These are phyloP conservation scores for Leucopsar rothschildi DNA, from an alignment of 2,113 vertebrate species.

Conservation along the genomic window DNA sequence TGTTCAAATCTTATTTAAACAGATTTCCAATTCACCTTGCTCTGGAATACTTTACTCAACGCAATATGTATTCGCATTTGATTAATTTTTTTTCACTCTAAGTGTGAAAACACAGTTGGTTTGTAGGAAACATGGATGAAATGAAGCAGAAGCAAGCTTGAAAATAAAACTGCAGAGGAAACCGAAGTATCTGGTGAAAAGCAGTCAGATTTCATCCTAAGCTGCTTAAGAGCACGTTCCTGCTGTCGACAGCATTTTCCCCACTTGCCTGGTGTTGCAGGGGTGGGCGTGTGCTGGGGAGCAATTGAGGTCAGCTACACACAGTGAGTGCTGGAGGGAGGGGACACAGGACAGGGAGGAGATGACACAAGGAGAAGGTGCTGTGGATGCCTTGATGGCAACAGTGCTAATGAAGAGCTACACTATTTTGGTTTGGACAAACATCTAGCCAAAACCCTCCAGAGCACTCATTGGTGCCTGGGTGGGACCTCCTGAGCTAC, in stretches of 20 bases:
- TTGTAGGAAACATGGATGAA: not conserved
- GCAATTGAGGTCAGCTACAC: not conserved
- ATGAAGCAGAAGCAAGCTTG: not conserved
- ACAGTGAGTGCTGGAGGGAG: accelerated
- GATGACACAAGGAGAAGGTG: not conserved
- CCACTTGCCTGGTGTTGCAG: accelerated
- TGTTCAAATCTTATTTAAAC: not conserved
- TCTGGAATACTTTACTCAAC: not conserved
- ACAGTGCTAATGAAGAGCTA: not conserved
- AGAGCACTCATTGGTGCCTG: accelerated
- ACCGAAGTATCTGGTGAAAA: not conserved
- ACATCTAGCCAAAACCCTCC: not conserved
- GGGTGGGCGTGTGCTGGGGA: not conserved
- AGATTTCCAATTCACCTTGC: not conserved
- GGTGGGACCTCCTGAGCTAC: not conserved
- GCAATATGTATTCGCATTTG: not conserved
- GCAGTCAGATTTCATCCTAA: not conserved
- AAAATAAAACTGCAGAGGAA: not conserved
- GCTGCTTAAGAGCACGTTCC: not conserved
- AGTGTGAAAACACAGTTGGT: not conserved
- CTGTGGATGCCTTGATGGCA: not conserved
- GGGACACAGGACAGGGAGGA: not conserved
- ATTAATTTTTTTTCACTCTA: not conserved
- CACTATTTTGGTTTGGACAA: not conserved
- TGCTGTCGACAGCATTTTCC: not conserved